Conservation (phyloP, 2,888 invertebrate genomes). For the Adelognathus sp. region DNA sequence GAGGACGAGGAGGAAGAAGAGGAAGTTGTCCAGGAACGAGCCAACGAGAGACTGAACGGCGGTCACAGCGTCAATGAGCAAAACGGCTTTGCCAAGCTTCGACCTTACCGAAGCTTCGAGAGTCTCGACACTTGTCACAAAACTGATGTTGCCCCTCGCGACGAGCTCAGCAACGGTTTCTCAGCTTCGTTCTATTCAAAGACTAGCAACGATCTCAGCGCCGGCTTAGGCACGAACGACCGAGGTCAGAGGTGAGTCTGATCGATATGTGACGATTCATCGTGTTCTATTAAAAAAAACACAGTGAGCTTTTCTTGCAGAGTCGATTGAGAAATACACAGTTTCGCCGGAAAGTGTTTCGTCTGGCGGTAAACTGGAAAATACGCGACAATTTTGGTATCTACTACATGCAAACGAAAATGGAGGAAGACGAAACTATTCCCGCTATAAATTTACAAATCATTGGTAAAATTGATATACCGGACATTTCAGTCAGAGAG, state of each 20-base stretch:
- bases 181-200: conserved; percentile 72
- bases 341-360: too few relatives aligned
- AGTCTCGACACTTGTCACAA: conserved; percentile 80
- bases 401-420: too few relatives aligned
- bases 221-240: conserved; percentile 56
- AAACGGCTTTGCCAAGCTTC: conserved; percentile 73
- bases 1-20: conserved; percentile 53
- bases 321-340: too few relatives aligned
- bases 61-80: conserved; percentile 56
- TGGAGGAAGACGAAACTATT: too few relatives aligned
- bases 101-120: conserved; percentile 82
- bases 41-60: conserved; percentile 74
- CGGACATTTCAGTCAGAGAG: too few relatives aligned
- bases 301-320: too few relatives aligned
- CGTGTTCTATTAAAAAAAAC: too few relatives aligned
- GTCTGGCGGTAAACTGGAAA: too few relatives aligned
- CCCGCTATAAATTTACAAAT: too few relatives aligned
- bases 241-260: conserved; percentile 62
- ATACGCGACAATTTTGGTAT: too few relatives aligned
- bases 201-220: conserved; percentile 71
- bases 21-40: background rate
- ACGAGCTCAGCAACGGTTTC: conserved; percentile 71
- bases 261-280: conserved; percentile 21
- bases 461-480: too few relatives aligned
- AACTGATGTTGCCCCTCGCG: conserved; percentile 56